Base-by-base conservation (phyloP, 2,113 vertebrate species). In the Cyphomyrus discorhynchus region DNA sequence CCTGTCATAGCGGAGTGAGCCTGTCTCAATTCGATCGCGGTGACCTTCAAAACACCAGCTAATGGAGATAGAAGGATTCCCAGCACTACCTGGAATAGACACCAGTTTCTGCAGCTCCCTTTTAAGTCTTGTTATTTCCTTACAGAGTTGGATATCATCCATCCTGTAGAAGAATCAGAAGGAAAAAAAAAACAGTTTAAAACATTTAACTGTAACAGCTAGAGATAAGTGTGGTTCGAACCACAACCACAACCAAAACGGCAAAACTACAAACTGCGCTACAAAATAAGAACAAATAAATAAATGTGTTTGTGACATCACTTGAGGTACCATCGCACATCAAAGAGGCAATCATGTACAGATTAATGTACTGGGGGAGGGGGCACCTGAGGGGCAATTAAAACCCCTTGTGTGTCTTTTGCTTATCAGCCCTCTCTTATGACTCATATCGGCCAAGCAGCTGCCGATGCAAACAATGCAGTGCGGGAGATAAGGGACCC, bases 141-240 rank as follows among this genome's bases (percentile, higher is more conserved):
- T 95, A 87, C 97, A 98, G 5, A 98, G 96, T 93, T 98, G 97
- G 90, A 98, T 97, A 93, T 98, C 97, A 13, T 98, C 97, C 96
- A 97, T 98, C 97, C 97, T 98, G 92, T 70, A 49, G 13, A 47
- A 88, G 86, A 66, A 74, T 83, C 15, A 35, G 89, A 46, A 39
- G 70, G 35, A 0, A 0, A 90, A 53, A 90, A 88, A 31, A 31
- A 13, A 8, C 47, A n/a, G 24, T 19, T 74, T 35, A 19, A 42
- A n/a, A 24, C 42, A 58, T 70, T 62, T 53, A 49, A 5, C 53
- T 27, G 74, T 6, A 82, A 46, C 74, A 9, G 27, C 8, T 39
- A 39, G 0, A 47, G 45, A 86, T 47, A 10, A 31, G 27, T 58
- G 49, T 15, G 31, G 31, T 84, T 19, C 7, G 0, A 47, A 47